Percentiles rank a stretch among this genome's conserved stretches.
Evolutionary conservation across 2,113 vertebrate genomes (phyloP).

Genomic region (Alethe castanea): DNA sequence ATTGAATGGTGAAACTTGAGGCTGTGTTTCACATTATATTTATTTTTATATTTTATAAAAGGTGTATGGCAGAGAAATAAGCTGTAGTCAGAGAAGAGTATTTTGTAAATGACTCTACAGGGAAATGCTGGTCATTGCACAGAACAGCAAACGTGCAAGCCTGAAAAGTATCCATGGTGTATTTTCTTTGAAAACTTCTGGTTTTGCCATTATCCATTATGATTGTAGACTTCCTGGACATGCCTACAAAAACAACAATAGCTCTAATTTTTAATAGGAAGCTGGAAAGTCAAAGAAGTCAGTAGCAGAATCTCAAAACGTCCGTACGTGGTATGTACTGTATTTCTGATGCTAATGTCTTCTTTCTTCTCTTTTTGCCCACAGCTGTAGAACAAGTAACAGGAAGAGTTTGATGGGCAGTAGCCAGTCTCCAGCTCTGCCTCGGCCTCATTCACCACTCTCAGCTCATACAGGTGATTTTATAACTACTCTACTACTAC

Average conservation of each 20-base stretch:
- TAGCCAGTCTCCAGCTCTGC: conserved; percentile 88
- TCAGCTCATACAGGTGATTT: conserved; percentile 90
- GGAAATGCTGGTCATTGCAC: not conserved
- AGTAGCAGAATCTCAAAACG: not conserved
- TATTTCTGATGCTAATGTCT: not conserved
- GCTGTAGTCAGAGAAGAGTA: not conserved
- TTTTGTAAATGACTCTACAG: not conserved
- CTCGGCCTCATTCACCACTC: conserved; percentile 92
- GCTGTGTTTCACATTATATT: not conserved
- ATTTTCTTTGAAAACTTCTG: not conserved
- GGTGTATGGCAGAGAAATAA: not conserved
- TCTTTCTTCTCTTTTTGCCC: conserved; percentile 10
- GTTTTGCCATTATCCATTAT: not conserved
- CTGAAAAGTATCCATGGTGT: not conserved
- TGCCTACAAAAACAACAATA: not conserved
- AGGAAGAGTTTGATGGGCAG: conserved; percentile 95
- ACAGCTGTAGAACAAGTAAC: conserved; percentile 95
- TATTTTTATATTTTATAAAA: not conserved
- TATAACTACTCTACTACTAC: not conserved
- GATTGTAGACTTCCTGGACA: not conserved
- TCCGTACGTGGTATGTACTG: not conserved
- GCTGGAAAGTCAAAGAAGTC: not conserved
- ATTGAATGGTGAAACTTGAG: not conserved
- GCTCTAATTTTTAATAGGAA: not conserved
- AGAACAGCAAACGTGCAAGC: not conserved